Evolutionary conservation across 53 echinoderm and acorn worm genomes (phyloP), one percentile per base, ranked within the genome.

Genomic region (Luidia sarsii): DNA sequence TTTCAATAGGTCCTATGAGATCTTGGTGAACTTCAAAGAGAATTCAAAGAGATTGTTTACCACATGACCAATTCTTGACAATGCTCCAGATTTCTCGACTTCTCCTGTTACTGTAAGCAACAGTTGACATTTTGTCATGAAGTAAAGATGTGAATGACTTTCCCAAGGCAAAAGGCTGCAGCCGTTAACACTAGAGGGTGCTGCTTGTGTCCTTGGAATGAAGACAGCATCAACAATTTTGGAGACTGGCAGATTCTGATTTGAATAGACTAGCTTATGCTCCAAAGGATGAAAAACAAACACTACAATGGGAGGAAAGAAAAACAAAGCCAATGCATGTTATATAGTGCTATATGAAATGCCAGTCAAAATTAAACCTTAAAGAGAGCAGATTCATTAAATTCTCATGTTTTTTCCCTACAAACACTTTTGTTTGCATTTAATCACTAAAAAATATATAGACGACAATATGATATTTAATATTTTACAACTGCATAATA

Each of bases 131-230:
- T 71, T 65, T 13, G 90, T 92, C 55, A 95, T 64, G 27, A 95
- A 77, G 68, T 85, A 92, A n/a, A 95, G 81, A 67, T 95, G 90
- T 3, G 90, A 92, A 1, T 70, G 50, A 5, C 65, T 85, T 70
- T 92, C 88, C 95, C 95, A 95, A 35, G 95, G 92, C 50, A 95
- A 85, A 27, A 75, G 69, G 68, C 60, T 64, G 15, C 39, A 34
- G 29, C 51, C 34, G 15, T 16, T 7, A 57, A 32, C 9, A 2
- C 30, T 3, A 57, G 59, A 29, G 7, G 36, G 1, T 54, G 28
- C 39, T 2, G 8, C 25, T 41, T 28, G 71, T 33, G 65, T 52
- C 50, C 48, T 33, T 4, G 65, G 27, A 8, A 87, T 54, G 69
- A 95, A 95, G 39, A 89, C 75, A n/a, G 91, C 95, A 19, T 54